These are phyloP conservation scores for Muscicapa adusta DNA, from an alignment of 2,113 vertebrate species.

Conservation along the genomic window DNA sequence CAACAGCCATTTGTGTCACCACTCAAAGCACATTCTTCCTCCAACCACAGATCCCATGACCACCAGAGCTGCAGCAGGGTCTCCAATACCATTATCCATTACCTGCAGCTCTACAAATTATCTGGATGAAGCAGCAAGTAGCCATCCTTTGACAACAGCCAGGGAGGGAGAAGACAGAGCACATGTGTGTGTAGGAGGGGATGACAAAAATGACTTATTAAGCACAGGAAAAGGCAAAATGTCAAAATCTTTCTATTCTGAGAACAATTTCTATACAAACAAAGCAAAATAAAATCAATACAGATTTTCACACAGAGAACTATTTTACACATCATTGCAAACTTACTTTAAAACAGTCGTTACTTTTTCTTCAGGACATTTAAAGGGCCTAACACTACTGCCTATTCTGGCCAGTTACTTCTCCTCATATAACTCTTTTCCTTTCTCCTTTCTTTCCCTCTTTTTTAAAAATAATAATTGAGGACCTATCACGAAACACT, in stretches of 20 bases:
- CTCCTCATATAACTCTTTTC: not conserved
- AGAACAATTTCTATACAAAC: conserved; percentile 2
- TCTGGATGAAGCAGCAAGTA: not conserved
- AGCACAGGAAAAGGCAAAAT: conserved; percentile 7
- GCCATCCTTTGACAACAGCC: not conserved
- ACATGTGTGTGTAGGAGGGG: not conserved
- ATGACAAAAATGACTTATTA: not conserved
- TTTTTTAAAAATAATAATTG: not conserved
- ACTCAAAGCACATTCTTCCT: not conserved
- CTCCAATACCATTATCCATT: not conserved
- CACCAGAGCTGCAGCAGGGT: not conserved
- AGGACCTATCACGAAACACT: not conserved
- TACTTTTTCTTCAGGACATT: not conserved
- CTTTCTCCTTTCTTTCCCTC: not conserved
- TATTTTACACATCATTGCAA: conserved; percentile 16
- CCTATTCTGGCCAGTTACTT: not conserved
- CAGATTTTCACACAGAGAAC: conserved; percentile 3
- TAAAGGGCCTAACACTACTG: not conserved
- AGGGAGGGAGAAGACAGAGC: not conserved
- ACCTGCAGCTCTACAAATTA: not conserved
- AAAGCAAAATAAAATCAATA: conserved; percentile 35
- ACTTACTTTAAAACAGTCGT: not conserved
- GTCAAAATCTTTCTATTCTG: conserved; percentile 23
- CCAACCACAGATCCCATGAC: not conserved
- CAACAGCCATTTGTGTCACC: not conserved